Base-by-base conservation (phyloP, 2,113 vertebrate species). In the Triplophysa dalaica region DNA sequence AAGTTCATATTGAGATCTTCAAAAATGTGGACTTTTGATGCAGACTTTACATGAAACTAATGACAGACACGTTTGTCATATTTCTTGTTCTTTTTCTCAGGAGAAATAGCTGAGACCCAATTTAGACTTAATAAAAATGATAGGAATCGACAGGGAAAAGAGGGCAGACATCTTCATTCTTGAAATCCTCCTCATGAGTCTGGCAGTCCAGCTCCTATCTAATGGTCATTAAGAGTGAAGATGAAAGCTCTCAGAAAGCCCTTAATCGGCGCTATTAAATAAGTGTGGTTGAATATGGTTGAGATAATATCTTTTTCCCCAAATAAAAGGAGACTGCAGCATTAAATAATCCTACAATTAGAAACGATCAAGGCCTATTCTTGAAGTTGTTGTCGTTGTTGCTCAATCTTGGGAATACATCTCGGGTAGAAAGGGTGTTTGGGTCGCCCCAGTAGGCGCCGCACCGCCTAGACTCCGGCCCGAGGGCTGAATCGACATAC, bases 181-280 rank as follows among this genome's bases (percentile, higher is more conserved):
- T 83, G 29, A 82, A 78, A 60, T 62, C n/a, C 78, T 85, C 78
- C 85, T 89, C 87, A 91, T 90, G 88, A 87, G 89, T 87, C 86
- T 80, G 86, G 86, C 87, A 86, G 88, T 89, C 87, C 82, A 89
- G 87, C 85, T 88, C 80, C 87, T 91, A 93, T 94, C 92, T 92
- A 87, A 90, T 91, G 86, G 92, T 93, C 92, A 92, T 93, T 89
- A 91, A 89, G 91, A 93, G 92, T 91, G 91, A 87, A 93, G 92
- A 94, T 94, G 91, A 94, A 94, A 94, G 93, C 87, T 87, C 92
- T 93, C 77, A 92, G 86, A 92, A 88, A 89, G 91, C 91, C 89
- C 92, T 90, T 90, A 94, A 94, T 93, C 93, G 91, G 90, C 65
- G 88, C 92, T 92, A 93, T 94, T 94, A 93, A 93, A 94, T 93